Conservation (phyloP, 2,113 vertebrate genomes). For the Hipposideros armiger region DNA sequence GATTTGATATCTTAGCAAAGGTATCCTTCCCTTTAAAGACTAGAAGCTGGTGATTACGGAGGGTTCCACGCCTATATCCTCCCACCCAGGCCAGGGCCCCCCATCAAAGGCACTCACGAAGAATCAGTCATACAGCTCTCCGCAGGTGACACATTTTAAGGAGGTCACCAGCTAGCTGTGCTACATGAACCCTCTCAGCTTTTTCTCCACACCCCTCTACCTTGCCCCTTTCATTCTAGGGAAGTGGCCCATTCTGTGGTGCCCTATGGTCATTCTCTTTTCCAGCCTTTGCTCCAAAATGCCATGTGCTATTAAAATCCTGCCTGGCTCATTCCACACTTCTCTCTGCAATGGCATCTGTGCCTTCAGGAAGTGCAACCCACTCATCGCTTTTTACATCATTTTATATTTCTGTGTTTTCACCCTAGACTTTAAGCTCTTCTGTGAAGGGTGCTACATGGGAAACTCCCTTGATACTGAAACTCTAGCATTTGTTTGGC, state of each 20-base stretch:
- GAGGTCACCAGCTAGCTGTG: not conserved
- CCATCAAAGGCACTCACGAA: not conserved
- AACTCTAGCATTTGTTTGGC: not conserved
- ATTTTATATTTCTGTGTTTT: not conserved
- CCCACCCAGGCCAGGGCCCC: not conserved
- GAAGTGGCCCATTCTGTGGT: not conserved
- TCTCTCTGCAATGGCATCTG: not conserved
- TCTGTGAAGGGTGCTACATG: not conserved
- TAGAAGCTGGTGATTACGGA: not conserved
- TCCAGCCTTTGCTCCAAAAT: not conserved
- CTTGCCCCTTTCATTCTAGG: not conserved
- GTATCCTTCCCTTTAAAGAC: not conserved
- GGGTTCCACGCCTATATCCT: not conserved
- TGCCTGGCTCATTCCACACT: not conserved
- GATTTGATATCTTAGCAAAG: not conserved
- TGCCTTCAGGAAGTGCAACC: slow-evolving; percentile 30
- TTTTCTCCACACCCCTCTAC: not conserved
- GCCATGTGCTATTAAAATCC: not conserved
- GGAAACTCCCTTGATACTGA: not conserved
- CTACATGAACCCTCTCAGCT: not conserved
- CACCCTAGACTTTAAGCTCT: not conserved
- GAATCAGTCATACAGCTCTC: not conserved
- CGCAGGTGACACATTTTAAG: not conserved
- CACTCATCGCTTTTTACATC: not conserved
- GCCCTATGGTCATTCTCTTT: not conserved